Evolutionary conservation across 2,797 vertebrate species (phyloP).

Genomic region (Limnodromus scolopaceus): DNA sequence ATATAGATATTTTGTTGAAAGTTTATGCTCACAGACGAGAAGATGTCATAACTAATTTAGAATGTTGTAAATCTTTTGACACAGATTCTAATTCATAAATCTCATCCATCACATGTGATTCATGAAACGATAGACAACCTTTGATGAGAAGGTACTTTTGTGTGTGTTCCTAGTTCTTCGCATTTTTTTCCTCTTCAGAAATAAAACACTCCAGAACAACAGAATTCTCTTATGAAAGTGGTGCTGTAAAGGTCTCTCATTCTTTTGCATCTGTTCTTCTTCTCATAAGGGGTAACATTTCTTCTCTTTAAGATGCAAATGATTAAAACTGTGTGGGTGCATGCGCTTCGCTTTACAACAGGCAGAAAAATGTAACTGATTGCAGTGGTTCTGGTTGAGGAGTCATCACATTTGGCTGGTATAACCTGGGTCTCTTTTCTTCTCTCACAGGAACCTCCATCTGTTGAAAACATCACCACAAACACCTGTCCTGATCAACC

Average conservation of each 20-base stretch:
- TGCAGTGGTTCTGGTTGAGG: slow-evolving; percentile 47
- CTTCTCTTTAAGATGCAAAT: slow-evolving; percentile 38
- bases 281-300: slow-evolving; percentile 12
- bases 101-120: slow-evolving; percentile 83
- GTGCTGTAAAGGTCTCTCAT: slow-evolving; percentile 32
- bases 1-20: slow-evolving; percentile 83
- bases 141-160: slow-evolving; percentile 82
- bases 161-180: slow-evolving; percentile 79
- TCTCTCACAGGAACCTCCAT: slow-evolving; percentile 66
- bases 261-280: slow-evolving; percentile 64
- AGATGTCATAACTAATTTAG: slow-evolving; percentile 84
- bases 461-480: slow-evolving; percentile 72
- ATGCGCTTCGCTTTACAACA: neutral
- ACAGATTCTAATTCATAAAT: slow-evolving; percentile 83
- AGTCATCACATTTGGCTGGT: slow-evolving; percentile 55
- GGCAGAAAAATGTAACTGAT: slow-evolving; percentile 36
- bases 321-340: slow-evolving; percentile 6
- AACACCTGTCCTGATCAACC: slow-evolving; percentile 67
- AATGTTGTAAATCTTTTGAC: slow-evolving; percentile 80
- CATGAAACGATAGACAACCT: slow-evolving; percentile 82
- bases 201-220: slow-evolving; percentile 80
- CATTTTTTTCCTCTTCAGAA: slow-evolving; percentile 75
- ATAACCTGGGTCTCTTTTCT: slow-evolving; percentile 65
- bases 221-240: slow-evolving; percentile 73
- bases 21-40: slow-evolving; percentile 76